A percentile compares a stretch with the other conserved stretches of the same genome.
Evolutionary conservation across 2,888 invertebrate species (phyloP).

Genomic region (Octodonta nipae): DNA sequence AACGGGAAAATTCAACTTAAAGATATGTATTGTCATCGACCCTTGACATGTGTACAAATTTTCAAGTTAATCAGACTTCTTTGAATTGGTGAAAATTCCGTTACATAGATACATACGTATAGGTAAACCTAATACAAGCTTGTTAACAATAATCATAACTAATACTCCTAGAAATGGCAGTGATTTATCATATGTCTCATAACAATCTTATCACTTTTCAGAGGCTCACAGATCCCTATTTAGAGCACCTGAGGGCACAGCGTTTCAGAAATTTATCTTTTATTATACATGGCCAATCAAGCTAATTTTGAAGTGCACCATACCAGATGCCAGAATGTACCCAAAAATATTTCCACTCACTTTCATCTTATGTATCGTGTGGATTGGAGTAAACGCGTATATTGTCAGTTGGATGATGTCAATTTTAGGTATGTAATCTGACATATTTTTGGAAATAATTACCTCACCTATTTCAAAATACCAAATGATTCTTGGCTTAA

Average conservation of each 20-base stretch:
- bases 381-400: constrained; percentile 77
- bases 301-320: constrained; percentile 47
- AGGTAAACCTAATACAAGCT: no score
- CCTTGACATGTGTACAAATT: no score
- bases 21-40: no score
- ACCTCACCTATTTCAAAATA: no score
- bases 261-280: constrained; percentile 46
- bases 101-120: no score
- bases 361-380: constrained; percentile 74
- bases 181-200: not conserved
- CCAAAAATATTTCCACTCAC: constrained; percentile 57
- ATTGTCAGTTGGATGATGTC: constrained; percentile 87
- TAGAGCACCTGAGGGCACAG: constrained; percentile 18
- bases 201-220: no score
- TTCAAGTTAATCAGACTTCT: no score
- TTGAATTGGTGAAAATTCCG: no score
- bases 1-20: no score
- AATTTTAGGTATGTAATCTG: constrained; percentile 63
- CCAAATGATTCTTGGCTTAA: no score
- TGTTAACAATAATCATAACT: not conserved
- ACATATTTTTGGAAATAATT: no score
- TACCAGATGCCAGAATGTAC: constrained; percentile 55
- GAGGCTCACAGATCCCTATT: constrained; percentile 19
- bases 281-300: constrained; percentile 59
- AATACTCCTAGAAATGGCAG: not conserved